Evolutionary conservation across 2,797 vertebrate species (phyloP).

Genomic region (Dicrostonyx torquatus): DNA sequence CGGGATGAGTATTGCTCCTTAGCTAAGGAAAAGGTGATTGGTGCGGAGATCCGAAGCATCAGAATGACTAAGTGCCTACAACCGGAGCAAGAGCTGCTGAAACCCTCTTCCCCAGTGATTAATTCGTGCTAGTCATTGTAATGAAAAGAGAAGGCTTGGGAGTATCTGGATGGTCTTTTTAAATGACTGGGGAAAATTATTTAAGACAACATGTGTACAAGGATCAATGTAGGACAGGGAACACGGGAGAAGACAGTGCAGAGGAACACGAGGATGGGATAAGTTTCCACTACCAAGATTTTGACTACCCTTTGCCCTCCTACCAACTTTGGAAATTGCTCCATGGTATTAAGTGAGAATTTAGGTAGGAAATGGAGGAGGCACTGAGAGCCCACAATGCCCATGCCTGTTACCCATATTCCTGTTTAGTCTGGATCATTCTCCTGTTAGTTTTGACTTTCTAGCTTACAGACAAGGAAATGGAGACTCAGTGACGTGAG

Average conservation of each 20-base stretch:
- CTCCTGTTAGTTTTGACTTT: constrained; percentile 7
- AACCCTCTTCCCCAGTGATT: not conserved
- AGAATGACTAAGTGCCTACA: not conserved
- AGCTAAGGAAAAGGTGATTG: not conserved
- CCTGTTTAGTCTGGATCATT: not conserved
- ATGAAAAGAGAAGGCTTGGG: not conserved
- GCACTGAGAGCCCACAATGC: not conserved
- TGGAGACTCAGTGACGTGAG: not conserved
- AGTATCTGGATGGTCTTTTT: not conserved
- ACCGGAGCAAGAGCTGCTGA: not conserved
- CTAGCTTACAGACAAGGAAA: not conserved
- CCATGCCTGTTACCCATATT: not conserved
- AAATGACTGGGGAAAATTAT: not conserved
- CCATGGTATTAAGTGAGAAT: not conserved
- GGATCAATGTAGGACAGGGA: not conserved
- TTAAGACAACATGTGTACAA: not conserved
- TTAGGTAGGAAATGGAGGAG: not conserved
- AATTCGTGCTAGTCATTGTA: not conserved
- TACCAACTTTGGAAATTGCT: constrained; percentile 11
- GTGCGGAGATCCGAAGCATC: not conserved
- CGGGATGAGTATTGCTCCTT: not conserved
- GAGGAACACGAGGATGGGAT: not conserved
- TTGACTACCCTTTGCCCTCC: not conserved
- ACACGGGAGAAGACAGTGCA: not conserved
- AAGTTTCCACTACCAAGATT: not conserved